phyloP scores from a whole-genome alignment of 2,113 vertebrate genomes.

The Phoxinus phoxinus region DNA sequence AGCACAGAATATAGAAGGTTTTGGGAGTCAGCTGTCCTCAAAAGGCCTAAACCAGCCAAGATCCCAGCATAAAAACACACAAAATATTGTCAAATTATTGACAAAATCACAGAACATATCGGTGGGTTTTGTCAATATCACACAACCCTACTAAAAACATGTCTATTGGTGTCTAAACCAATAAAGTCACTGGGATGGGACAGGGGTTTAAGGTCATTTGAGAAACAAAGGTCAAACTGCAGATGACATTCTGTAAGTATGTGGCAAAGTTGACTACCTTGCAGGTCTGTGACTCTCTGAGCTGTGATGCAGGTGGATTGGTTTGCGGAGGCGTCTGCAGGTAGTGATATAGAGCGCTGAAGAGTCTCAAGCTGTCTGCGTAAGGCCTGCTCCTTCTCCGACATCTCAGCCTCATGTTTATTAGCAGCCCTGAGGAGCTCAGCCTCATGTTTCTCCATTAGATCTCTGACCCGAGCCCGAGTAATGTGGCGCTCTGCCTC shows the following conservation, averaged over 20 bases:
- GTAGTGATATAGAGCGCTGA: constrained; percentile 43
- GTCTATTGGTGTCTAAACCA: neutral
- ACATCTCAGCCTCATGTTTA: constrained; percentile 73
- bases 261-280: constrained; percentile 72
- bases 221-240: neutral
- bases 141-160: no score
- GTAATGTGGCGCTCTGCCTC: constrained; percentile 92
- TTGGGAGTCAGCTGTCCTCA: no score
- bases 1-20: no score
- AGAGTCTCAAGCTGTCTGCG: constrained; percentile 75
- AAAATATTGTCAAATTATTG: no score
- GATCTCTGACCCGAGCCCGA: constrained; percentile 86
- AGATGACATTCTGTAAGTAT: neutral
- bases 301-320: constrained; percentile 49
- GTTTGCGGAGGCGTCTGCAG: constrained; percentile 16
- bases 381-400: constrained; percentile 75
- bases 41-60: no score
- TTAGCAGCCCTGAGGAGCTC: constrained; percentile 73
- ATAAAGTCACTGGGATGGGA: no score
- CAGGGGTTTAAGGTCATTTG: neutral
- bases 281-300: constrained; percentile 77
- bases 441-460: constrained; percentile 86
- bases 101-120: no score
- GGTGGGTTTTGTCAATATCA: no score
- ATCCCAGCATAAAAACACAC: no score